These are phyloP conservation scores for Timema cristinae DNA, from an alignment of 2,888 invertebrate genomes.

Conservation along the genomic window DNA sequence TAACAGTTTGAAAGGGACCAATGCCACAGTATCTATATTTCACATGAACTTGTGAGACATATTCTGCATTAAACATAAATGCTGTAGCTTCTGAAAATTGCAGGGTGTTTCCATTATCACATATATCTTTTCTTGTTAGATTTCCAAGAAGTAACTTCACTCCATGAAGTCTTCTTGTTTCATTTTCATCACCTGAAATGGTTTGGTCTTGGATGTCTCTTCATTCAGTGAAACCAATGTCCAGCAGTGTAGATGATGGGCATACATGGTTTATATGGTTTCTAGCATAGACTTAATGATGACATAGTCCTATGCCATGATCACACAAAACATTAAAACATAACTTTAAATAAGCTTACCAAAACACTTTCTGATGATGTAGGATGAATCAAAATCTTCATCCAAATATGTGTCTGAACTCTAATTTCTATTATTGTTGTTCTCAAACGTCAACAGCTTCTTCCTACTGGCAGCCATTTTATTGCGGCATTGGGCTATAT, in stretches of 20 bases:
- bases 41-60: neutral
- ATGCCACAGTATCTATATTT: neutral
- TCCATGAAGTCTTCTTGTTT: neutral
- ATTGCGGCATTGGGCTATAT: too few relatives aligned
- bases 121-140: neutral
- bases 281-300: too few relatives aligned
- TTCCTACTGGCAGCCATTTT: too few relatives aligned
- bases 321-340: too few relatives aligned
- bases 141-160: neutral
- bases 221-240: neutral
- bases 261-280: too few relatives aligned
- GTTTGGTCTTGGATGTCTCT: neutral
- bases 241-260: neutral
- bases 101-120: neutral
- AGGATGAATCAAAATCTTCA: too few relatives aligned
- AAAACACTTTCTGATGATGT: too few relatives aligned
- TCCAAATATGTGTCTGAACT: too few relatives aligned
- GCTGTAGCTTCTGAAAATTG: neutral
- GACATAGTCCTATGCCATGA: too few relatives aligned
- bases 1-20: neutral
- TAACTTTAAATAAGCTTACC: too few relatives aligned
- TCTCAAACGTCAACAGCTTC: too few relatives aligned
- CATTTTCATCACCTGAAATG: neutral
- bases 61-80: neutral
- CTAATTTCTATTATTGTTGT: too few relatives aligned